phyloP scores from a whole-genome alignment of 2,113 vertebrate genomes.

The Lamprologus speciosus region DNA sequence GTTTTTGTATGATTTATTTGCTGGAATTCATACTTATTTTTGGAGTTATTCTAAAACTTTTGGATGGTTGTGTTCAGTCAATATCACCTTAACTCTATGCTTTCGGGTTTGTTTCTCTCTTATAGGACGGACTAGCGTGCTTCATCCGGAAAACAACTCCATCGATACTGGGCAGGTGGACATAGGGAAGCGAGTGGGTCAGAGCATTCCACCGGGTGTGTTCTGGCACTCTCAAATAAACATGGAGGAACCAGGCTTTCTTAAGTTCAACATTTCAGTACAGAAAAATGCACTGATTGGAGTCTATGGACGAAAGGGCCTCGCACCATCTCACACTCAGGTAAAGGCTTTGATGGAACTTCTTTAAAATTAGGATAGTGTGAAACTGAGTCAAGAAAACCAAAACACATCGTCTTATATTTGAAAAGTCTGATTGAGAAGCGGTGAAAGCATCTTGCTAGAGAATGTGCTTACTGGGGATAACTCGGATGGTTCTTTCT shows the following conservation, averaged over 20 bases:
- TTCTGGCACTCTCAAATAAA: conserved; percentile 94
- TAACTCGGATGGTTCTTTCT: neutral
- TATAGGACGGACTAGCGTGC: conserved; percentile 78
- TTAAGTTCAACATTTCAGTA: conserved; percentile 99
- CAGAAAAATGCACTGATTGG: conserved; percentile 96
- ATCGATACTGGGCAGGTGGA: conserved; percentile 93
- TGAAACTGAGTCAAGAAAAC: neutral
- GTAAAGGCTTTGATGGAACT: conserved; percentile 52
- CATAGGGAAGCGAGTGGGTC: conserved; percentile 81
- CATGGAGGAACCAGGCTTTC: conserved; percentile 88
- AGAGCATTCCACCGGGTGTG: conserved; percentile 87
- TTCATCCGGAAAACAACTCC: conserved; percentile 89
- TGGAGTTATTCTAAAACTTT: neutral
- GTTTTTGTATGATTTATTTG: neutral
- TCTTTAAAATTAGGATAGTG: neutral
- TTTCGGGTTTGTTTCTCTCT: conserved; percentile 24
- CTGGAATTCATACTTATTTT: neutral
- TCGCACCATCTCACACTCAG: conserved; percentile 95
- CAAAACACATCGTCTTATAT: neutral
- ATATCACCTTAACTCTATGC: neutral
- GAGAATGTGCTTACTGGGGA: neutral
- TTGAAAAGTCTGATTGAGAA: neutral
- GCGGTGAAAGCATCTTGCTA: neutral
- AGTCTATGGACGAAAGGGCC: conserved; percentile 93
- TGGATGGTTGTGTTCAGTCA: neutral